A percentile compares a stretch with the other conserved stretches of the same genome.
phyloP scores from a whole-genome alignment of 2,888 invertebrate genomes.

The Heliconius ismenius region DNA sequence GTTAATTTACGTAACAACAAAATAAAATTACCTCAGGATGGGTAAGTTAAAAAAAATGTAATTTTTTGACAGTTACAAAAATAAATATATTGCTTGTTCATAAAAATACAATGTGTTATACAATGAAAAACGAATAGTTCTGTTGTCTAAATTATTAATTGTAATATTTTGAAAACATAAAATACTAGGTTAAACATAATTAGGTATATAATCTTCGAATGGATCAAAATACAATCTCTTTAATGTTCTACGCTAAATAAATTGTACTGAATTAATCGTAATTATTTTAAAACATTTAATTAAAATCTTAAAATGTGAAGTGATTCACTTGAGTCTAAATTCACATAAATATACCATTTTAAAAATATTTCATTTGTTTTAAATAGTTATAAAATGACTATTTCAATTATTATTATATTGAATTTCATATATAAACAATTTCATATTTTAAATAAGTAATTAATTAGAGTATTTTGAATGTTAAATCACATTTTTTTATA shows the following conservation, averaged over 20 bases:
- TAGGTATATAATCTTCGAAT: neutral
- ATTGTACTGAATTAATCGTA: neutral
- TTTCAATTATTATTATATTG: neutral
- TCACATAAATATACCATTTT: neutral
- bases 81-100: neutral
- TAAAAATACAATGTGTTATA: neutral
- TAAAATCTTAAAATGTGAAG: neutral
- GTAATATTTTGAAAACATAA: neutral
- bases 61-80: conserved; percentile 21
- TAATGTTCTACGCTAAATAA: neutral
- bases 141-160: neutral
- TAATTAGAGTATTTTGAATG: neutral
- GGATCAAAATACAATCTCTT: neutral
- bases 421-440: neutral
- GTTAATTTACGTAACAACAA: conserved; percentile 25
- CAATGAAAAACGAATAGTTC: neutral
- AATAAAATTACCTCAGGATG: conserved; percentile 40
- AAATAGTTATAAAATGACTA: neutral
- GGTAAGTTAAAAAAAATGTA: conserved; percentile 44
- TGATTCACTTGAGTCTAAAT: neutral
- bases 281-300: too few relatives aligned
- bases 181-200: neutral
- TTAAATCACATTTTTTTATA: neutral
- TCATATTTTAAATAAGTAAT: too few relatives aligned
- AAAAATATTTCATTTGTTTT: neutral